These are phyloP conservation scores for Heliconius hortense DNA, from an alignment of 2,888 invertebrate genomes.

Conservation along the genomic window DNA sequence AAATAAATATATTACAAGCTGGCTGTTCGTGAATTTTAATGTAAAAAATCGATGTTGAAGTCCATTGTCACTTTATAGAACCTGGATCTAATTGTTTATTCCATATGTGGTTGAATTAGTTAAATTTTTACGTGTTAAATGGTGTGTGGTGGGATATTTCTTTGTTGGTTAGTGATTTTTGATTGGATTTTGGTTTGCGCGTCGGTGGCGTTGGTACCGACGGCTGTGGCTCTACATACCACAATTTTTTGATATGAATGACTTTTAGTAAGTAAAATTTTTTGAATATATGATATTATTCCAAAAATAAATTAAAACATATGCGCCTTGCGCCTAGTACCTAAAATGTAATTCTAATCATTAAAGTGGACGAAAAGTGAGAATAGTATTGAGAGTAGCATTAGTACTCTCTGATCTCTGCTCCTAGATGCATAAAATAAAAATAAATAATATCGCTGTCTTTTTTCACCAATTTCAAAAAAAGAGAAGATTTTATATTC, in stretches of 20 bases:
- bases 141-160: neutral
- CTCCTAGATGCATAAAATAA: neutral
- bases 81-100: constrained; percentile 9
- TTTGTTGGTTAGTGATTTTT: neutral
- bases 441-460: neutral
- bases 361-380: neutral
- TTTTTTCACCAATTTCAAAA: neutral
- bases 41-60: neutral
- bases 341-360: neutral
- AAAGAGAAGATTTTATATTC: too few species aligned
- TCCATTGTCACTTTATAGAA: neutral
- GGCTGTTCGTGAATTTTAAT: constrained; percentile 4
- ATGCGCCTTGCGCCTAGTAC: neutral
- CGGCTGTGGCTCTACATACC: constrained; percentile 32
- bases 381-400: neutral
- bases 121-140: neutral
- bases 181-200: constrained; percentile 51
- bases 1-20: constrained; percentile 4
- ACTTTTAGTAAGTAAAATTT: neutral
- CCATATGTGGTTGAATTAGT: neutral
- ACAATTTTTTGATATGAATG: neutral
- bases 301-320: neutral
- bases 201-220: constrained; percentile 57
- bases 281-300: neutral
- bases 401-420: neutral